A percentile compares a stretch with the other conserved stretches of the same genome.
phyloP scores from a whole-genome alignment of 2,888 invertebrate species.

The Neocrepidodera transversa region DNA sequence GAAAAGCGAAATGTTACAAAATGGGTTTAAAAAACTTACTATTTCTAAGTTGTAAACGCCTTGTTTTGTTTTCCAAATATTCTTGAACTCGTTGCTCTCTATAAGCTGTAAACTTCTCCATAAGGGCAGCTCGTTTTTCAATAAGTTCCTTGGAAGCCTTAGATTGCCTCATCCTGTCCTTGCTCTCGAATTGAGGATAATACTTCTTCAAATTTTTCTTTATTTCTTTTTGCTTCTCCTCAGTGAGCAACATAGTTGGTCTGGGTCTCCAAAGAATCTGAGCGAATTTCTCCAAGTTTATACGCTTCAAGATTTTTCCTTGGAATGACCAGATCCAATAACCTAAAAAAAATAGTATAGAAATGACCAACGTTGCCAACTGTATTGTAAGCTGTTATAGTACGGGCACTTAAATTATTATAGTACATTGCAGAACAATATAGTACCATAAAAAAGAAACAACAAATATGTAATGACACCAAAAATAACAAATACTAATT shows the following conservation, averaged over 20 bases:
- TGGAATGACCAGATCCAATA: constrained; percentile 99
- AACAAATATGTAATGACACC: too few relatives aligned
- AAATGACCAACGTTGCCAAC: too few relatives aligned
- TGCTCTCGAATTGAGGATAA: constrained; percentile 93
- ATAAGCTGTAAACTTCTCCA: constrained; percentile 86
- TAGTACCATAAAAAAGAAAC: too few relatives aligned
- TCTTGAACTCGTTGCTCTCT: constrained; percentile 76
- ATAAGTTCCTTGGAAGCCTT: constrained; percentile 95
- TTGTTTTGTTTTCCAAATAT: constrained; percentile 79
- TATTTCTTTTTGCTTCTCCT: constrained; percentile 90
- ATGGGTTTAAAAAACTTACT: constrained; percentile 71
- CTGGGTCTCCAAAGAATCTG: constrained; percentile 93
- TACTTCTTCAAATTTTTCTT: constrained; percentile 98
- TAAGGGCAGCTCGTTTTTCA: constrained; percentile 87
- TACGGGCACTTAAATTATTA: too few relatives aligned
- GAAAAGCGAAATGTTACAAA: too few relatives aligned
- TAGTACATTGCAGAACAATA: too few relatives aligned
- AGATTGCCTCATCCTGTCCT: constrained; percentile 91
- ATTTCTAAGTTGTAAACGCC: constrained; percentile 83
- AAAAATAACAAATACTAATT: too few relatives aligned
- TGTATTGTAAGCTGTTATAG: too few relatives aligned
- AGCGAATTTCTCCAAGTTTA: constrained; percentile 91
- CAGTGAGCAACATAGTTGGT: constrained; percentile 82
- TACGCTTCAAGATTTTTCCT: constrained; percentile 75
- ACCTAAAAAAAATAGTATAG: constrained; percentile 70